Evolutionary conservation across 2,797 vertebrate genomes (phyloP), one percentile per base, ranked within the genome.

Genomic region (Picus viridis): DNA sequence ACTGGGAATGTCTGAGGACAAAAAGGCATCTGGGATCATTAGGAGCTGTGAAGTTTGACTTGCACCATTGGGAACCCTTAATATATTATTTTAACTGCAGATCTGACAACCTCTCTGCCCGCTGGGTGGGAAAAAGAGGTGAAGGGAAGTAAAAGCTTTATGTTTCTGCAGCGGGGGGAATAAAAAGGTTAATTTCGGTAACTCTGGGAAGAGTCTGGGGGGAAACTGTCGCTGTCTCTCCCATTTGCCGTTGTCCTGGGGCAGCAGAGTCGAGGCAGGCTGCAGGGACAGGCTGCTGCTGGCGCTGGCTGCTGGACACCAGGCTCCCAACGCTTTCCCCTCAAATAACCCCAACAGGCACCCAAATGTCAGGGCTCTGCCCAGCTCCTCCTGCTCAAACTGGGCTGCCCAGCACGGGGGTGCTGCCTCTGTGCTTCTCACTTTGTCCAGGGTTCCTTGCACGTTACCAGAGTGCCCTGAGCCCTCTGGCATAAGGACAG

Each of bases 101-200:
- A 65, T 75, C 89, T 80, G 84, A 96, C 86, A 93, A 91, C 94
- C 61, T 77, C 84, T 86, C 91, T 95, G 88, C 84, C 71, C 73
- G 22, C 84, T 95, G 92, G 87, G 88, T 95, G 90, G 92, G 89
- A 92, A 96, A 95, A 74, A 57, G 70, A 90, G 76, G 87, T 84
- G 92, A 92, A 80, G 70, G 71, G 81, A 91, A 94, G 87, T 72
- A 93, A 91, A 88, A 83, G 83, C 86, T 94, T 95, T 97, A 57
- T 93, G 56, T 88, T 95, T 92, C 88, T 94, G 80, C 88, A 93
- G 90, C 16, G 64, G 81, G 81, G 49, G 79, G 94, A 96, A 95
- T 95, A 96, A 94, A 96, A 92, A 95, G 94, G 94, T 96, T 96
- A 95, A 96, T 96, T 95, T 96, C 94, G 93, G 95, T 91, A 94